Evolutionary conservation across 2,797 vertebrate species (phyloP).

Genomic region (Neosalanx taihuensis): DNA sequence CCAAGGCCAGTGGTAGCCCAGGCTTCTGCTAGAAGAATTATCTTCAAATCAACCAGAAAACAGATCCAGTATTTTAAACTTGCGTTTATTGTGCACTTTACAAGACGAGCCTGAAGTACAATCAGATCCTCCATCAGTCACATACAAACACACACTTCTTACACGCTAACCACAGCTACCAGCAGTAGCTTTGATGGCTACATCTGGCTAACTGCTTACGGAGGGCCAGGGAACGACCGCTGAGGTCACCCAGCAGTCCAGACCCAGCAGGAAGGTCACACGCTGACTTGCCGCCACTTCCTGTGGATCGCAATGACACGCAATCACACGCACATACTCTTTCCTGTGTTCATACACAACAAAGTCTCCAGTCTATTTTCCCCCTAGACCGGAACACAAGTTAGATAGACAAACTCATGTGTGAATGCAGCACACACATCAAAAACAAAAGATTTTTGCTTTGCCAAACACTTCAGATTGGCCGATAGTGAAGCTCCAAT

Average conservation of each 20-base stretch:
- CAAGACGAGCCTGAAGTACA: too few relatives aligned
- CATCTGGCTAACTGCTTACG: slow-evolving; percentile 70
- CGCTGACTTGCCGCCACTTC: slow-evolving; percentile 33
- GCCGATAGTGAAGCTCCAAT: slow-evolving; percentile 16
- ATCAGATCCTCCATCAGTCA: too few relatives aligned
- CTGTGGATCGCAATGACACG: neutral
- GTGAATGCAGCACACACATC: neutral
- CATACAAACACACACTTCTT: slow-evolving; percentile 12
- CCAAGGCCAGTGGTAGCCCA: slow-evolving; percentile 13
- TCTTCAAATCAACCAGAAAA: slow-evolving; percentile 9
- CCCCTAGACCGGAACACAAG: neutral
- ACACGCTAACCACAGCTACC: slow-evolving; percentile 40
- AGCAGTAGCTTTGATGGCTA: slow-evolving; percentile 41
- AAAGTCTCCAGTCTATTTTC: too few relatives aligned
- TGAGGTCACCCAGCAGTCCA: slow-evolving; percentile 44
- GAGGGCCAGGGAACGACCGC: slow-evolving; percentile 45
- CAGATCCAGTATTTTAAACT: neutral
- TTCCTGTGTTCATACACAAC: neutral
- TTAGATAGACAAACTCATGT: neutral
- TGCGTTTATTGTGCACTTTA: too few relatives aligned
- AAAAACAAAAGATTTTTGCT: neutral
- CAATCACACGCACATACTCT: neutral
- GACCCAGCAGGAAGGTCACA: slow-evolving; percentile 18
- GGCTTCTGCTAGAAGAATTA: neutral
- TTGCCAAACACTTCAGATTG: neutral